A percentile compares a stretch with the other conserved stretches of the same genome.
Conservation (phyloP, 2,888 invertebrate species). For the Heliconius sara region DNA sequence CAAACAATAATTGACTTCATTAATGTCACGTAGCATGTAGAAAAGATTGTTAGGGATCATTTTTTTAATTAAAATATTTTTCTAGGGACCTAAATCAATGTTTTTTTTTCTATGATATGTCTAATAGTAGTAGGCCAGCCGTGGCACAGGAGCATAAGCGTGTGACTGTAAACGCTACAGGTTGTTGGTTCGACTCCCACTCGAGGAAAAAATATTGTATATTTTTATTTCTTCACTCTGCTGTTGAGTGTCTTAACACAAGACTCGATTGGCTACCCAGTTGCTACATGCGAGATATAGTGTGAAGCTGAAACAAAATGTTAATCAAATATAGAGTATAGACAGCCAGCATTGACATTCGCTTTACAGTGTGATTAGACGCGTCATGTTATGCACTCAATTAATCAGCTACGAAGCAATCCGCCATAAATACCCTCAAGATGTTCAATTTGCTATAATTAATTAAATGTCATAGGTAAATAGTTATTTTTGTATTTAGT, state of each 20-base stretch:
- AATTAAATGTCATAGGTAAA: slow-evolving; percentile 26
- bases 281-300: too few relatives aligned
- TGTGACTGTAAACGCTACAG: too few relatives aligned
- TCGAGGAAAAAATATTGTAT: too few relatives aligned
- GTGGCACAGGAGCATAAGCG: too few relatives aligned
- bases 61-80: not conserved
- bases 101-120: not conserved
- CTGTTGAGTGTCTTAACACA: too few relatives aligned
- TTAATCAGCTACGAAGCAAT: slow-evolving; percentile 62
- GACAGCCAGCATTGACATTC: slow-evolving; percentile 36
- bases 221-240: too few relatives aligned
- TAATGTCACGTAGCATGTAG: slow-evolving; percentile 1
- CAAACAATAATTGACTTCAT: slow-evolving; percentile 5
- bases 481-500: not conserved
- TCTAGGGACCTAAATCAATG: not conserved
- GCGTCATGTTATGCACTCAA: slow-evolving; percentile 69
- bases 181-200: too few relatives aligned
- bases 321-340: slow-evolving; percentile 5
- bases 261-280: too few relatives aligned
- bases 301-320: too few relatives aligned
- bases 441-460: slow-evolving; percentile 36
- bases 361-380: slow-evolving; percentile 65
- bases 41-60: not conserved
- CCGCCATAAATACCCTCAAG: slow-evolving; percentile 35
- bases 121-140: not conserved